A percentile compares a stretch with the other conserved stretches of the same genome.
These are phyloP conservation scores for Poecilia gillii DNA, from an alignment of 2,797 vertebrate species.

Conservation along the genomic window DNA sequence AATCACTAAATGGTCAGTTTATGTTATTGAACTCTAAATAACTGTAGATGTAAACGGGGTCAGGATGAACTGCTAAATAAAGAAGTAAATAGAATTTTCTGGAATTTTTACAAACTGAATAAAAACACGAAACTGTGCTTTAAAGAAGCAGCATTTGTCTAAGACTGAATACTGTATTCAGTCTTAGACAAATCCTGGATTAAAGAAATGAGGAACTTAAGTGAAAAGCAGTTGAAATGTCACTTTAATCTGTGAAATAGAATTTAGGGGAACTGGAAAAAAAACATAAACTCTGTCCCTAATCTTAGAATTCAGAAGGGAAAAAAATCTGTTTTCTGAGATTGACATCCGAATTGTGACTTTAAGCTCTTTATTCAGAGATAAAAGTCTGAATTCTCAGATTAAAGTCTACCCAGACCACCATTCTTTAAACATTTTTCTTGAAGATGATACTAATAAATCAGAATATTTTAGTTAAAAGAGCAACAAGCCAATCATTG, in stretches of 20 bases:
- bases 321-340: too few species aligned
- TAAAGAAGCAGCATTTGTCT: not conserved
- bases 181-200: not conserved
- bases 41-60: not conserved
- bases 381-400: not conserved
- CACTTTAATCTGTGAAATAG: not conserved
- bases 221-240: not conserved
- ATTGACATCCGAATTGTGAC: not conserved
- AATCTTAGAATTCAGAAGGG: not conserved
- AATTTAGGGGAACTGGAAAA: not conserved
- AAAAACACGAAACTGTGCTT: not conserved
- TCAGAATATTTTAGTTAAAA: not conserved
- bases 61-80: not conserved
- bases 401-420: not conserved
- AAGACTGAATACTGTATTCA: too few species aligned
- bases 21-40: not conserved
- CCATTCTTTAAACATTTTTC: not conserved
- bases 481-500: not conserved
- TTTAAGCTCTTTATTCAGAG: not conserved
- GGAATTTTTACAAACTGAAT: not conserved
- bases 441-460: not conserved
- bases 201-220: not conserved
- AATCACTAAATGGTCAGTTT: not conserved
- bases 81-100: not conserved
- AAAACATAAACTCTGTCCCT: not conserved